Evolutionary conservation across 2,113 vertebrate species (phyloP), one percentile per base, ranked within the genome.

Genomic region (Hystrix brachyura): DNA sequence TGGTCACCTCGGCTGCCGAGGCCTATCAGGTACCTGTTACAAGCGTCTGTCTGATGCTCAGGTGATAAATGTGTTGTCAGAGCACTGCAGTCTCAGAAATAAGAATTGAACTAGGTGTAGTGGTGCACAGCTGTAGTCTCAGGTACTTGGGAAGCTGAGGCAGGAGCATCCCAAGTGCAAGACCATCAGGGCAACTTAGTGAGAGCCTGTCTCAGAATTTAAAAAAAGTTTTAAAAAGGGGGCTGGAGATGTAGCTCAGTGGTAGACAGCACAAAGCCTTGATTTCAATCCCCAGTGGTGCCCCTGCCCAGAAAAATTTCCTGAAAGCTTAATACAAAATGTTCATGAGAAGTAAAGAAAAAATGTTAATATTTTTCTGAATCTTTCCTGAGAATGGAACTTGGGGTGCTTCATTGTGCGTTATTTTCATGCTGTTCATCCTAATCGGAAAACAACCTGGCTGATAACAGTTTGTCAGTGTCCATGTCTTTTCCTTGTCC

Each of bases 1-100:
- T 98, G 97, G 98, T 99, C 85, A 99, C 99, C 59, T 99, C 99
- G 34, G 99, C 99, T 3, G 99, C 99, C 23, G 99, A 99, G 98
- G 99, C 99, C 19, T 99, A 99, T 97, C 99, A 99, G 99, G 99
- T 99, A 98, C 86, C 43, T 19, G 0, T 43, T 19, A 10, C 34
- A 46, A 59, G 43, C 7, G 5, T 10, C 2, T 62, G 48, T 59
- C 79, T 92, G 87, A 57, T 94, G 5, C 14, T 48, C 53, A 34
- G 55, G 18, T 51, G 74, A 2, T 0, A 9, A 21, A 2, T 3
- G 5, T 67, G 13, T 51, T 27, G 15, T 46, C 80, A 57, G 23
- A 83, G 32, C 29, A n/a, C 19, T 38, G 48, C 38, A 1, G 5
- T 74, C 32, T 71, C 46, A 84, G 46, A 62, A 82, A 12, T 25